Evolutionary conservation across 2,888 invertebrate species (phyloP).

Genomic region (Bellardia pandia): DNA sequence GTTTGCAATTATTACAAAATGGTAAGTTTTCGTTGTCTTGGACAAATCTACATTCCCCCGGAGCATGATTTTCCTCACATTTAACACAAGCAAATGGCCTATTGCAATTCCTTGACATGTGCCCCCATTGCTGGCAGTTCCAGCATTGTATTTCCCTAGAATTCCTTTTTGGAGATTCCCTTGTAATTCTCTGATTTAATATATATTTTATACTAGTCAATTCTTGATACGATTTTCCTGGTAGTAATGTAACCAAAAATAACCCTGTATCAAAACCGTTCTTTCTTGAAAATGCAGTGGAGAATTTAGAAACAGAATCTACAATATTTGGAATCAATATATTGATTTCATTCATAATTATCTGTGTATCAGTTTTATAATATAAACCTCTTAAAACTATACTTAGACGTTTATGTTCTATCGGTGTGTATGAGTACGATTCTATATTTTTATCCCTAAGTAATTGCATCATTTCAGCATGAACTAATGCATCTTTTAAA

Average conservation of each 20-base stretch:
- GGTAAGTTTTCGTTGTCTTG: not conserved
- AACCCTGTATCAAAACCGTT: not conserved
- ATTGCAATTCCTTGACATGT: constrained; percentile 4
- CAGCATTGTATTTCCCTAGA: not conserved
- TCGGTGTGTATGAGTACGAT: constrained; percentile 27
- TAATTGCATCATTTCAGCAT: constrained; percentile 36
- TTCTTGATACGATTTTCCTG: not conserved
- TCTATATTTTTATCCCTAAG: constrained; percentile 32
- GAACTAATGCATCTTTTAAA: constrained; percentile 38
- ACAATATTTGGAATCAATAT: constrained; percentile 19
- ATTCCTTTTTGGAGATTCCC: constrained; percentile 2
- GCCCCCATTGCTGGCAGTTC: not conserved
- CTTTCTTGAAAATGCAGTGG: constrained; percentile 28
- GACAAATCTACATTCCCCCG: not conserved
- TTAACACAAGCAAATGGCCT: constrained; percentile 22
- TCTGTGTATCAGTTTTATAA: constrained; percentile 24
- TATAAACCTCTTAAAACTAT: constrained; percentile 28
- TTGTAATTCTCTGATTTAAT: not conserved
- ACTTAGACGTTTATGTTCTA: constrained; percentile 15
- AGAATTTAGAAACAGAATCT: constrained; percentile 30
- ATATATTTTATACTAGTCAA: not conserved
- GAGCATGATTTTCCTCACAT: constrained; percentile 1
- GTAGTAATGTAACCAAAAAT: constrained; percentile 1
- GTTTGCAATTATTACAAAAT: constrained; percentile 2
- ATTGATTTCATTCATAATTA: constrained; percentile 13